phyloP scores from a whole-genome alignment of 2,797 vertebrate genomes.

The Cossypha polioptera region DNA sequence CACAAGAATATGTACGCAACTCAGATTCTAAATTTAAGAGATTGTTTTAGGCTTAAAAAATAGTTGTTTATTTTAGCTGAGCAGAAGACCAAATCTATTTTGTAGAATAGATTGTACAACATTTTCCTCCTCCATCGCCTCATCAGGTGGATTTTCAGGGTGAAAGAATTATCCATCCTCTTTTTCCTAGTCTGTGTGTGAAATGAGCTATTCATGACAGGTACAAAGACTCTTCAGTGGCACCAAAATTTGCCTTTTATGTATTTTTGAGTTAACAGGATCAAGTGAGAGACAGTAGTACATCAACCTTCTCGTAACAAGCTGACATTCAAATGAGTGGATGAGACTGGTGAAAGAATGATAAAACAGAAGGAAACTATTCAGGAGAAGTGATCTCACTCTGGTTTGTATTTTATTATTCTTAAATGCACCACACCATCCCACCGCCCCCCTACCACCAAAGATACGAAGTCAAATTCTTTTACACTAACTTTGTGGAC shows the following conservation, averaged over 20 bases:
- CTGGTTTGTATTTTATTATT: not conserved
- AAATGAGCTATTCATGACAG: not conserved
- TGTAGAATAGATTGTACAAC: not conserved
- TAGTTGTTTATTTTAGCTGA: not conserved
- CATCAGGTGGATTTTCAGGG: not conserved
- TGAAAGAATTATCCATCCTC: not conserved
- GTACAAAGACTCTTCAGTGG: not conserved
- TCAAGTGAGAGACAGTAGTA: not conserved
- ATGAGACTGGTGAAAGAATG: not conserved
- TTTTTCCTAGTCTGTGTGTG: not conserved
- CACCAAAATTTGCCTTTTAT: not conserved
- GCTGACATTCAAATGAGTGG: not conserved
- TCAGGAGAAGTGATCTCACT: not conserved
- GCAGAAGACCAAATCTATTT: not conserved
- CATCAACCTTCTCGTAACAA: not conserved
- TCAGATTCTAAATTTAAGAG: not conserved
- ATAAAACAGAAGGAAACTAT: not conserved
- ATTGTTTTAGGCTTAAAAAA: not conserved
- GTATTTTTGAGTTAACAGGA: not conserved
- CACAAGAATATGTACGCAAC: not conserved
- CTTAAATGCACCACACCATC: not conserved
- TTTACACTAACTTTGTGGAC: not conserved
- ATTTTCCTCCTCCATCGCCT: not conserved
- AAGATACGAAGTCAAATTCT: not conserved
- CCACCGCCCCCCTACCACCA: fast-evolving